phyloP scores from a whole-genome alignment of 2,888 invertebrate genomes.

The Metellina segmentata region DNA sequence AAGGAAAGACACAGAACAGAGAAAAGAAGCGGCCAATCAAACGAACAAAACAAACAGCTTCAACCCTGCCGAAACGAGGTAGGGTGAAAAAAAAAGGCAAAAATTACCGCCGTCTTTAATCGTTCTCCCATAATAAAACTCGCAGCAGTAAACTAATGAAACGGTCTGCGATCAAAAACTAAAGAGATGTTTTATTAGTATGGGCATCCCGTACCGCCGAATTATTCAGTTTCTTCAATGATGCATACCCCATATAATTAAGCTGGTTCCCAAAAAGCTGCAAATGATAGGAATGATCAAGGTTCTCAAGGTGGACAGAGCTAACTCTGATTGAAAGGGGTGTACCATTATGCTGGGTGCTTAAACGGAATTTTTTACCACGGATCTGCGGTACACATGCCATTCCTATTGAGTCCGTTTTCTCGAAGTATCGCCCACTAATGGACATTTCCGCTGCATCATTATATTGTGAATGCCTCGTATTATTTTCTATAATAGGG shows the following conservation, averaged over 20 bases:
- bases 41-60: constrained; percentile 25
- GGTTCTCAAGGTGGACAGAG: constrained; percentile 50
- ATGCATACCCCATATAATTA: constrained; percentile 66
- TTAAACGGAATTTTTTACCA: constrained; percentile 42
- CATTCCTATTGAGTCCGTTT: no score
- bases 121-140: constrained; percentile 67
- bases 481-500: background rate
- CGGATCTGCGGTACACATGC: background rate
- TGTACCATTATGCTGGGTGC: constrained; percentile 6
- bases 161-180: constrained; percentile 27
- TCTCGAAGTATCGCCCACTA: no score
- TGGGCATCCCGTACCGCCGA: constrained; percentile 44
- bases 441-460: no score
- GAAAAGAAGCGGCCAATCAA: background rate
- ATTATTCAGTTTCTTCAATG: constrained; percentile 62
- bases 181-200: constrained; percentile 60
- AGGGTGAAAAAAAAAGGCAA: constrained; percentile 22
- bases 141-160: constrained; percentile 63
- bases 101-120: constrained; percentile 43
- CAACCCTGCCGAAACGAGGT: constrained; percentile 31
- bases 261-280: constrained; percentile 52
- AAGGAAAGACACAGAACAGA: constrained; percentile 25
- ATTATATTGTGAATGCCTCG: no score
- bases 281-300: constrained; percentile 68
- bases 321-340: constrained; percentile 39